Evolutionary conservation across 1,140 invertebrate genomes (phyloP).

Genomic region (Antheraea pernyi): DNA sequence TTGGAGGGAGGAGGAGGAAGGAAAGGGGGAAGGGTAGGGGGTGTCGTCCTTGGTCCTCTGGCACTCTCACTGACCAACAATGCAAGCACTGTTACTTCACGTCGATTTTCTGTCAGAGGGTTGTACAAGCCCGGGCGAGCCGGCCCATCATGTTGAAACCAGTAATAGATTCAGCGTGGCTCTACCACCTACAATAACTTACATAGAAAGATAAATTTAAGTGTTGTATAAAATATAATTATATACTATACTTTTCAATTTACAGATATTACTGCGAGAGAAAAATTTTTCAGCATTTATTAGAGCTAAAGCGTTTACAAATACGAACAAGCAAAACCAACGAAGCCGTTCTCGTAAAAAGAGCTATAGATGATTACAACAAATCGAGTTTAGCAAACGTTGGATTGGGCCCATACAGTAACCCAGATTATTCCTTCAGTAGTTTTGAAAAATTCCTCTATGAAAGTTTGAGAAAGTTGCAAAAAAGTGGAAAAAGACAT

Average conservation of each 20-base stretch:
- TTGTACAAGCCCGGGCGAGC: no score
- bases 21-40: no score
- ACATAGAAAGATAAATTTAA: background rate
- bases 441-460: conserved; percentile 96
- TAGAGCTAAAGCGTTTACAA: conserved; percentile 95
- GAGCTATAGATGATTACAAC: conserved; percentile 89
- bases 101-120: no score
- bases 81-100: no score
- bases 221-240: background rate
- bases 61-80: no score
- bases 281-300: conserved; percentile 95
- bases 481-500: conserved; percentile 83
- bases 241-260: conserved; percentile 17
- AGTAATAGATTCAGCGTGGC: no score
- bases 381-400: conserved; percentile 85
- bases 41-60: no score
- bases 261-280: conserved; percentile 93
- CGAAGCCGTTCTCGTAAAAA: conserved; percentile 93
- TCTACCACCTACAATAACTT: no score
- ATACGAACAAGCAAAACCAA: conserved; percentile 94
- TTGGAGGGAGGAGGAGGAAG: no score
- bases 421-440: conserved; percentile 88
- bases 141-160: no score
- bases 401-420: conserved; percentile 85
- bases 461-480: conserved; percentile 89